These are phyloP conservation scores for Progne subis DNA, from an alignment of 2,113 vertebrate genomes.

Conservation along the genomic window DNA sequence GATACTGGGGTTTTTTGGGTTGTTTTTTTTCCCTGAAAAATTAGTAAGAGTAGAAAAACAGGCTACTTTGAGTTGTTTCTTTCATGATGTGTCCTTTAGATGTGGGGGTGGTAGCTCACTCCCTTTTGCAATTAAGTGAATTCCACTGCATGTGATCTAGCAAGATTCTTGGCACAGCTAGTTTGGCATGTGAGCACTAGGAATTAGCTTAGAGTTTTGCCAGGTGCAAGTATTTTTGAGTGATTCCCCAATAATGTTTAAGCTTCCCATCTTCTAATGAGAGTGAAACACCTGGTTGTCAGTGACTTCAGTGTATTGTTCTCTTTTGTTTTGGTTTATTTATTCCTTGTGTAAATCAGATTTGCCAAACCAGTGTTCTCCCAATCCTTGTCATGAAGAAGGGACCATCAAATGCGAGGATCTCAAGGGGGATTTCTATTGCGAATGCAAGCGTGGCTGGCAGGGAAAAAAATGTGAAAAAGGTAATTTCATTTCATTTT, in stretches of 20 bases:
- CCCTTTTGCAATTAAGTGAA: neutral
- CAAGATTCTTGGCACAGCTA: neutral
- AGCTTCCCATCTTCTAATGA: neutral
- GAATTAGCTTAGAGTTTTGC: neutral
- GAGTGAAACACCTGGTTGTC: neutral
- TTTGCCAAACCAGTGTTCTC: conserved; percentile 94
- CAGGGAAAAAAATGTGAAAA: conserved; percentile 82
- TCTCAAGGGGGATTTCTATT: conserved; percentile 89
- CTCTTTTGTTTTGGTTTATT: neutral
- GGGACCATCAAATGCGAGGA: conserved; percentile 87
- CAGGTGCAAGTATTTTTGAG: neutral
- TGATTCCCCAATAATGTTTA: neutral
- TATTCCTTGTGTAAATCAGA: conserved; percentile 72
- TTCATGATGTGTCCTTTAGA: neutral
- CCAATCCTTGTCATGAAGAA: conserved; percentile 82
- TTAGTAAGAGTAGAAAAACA: neutral
- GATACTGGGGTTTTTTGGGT: neutral
- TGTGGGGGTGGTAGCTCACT: neutral
- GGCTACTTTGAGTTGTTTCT: neutral
- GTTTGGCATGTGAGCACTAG: neutral
- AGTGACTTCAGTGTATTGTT: neutral
- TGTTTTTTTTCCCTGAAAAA: neutral
- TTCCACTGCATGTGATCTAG: neutral
- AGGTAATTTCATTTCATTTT: conserved; percentile 74
- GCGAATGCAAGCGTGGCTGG: conserved; percentile 91